Conservation (phyloP, 2,113 vertebrate genomes). For the Gopherus evgoodei region DNA sequence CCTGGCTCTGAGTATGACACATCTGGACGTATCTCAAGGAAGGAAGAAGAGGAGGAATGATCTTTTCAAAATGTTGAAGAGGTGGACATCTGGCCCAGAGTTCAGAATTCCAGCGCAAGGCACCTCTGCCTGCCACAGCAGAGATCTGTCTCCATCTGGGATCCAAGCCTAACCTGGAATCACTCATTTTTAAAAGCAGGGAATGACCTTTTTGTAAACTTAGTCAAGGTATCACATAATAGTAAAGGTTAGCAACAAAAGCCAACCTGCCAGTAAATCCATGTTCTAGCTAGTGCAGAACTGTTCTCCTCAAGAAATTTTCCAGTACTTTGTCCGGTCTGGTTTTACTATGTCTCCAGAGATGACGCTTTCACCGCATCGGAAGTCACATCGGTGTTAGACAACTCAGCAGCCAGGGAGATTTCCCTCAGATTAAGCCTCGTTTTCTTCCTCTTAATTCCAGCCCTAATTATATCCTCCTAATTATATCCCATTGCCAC, state of each 20-base stretch:
- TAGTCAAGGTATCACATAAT: background rate
- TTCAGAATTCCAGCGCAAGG: background rate
- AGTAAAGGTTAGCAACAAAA: background rate
- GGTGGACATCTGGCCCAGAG: background rate
- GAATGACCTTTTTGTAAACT: background rate
- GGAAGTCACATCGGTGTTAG: background rate
- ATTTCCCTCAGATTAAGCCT: background rate
- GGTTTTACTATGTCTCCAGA: background rate
- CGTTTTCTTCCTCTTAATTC: fast-evolving
- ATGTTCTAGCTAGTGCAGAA: background rate
- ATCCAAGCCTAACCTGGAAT: background rate
- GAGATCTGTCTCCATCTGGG: background rate
- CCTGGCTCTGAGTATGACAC: background rate
- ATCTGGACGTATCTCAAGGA: background rate
- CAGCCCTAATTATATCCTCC: background rate
- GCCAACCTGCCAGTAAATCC: background rate
- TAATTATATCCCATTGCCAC: background rate
- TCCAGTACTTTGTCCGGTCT: no score
- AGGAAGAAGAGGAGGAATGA: background rate
- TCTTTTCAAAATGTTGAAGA: slow-evolving; percentile 1
- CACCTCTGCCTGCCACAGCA: background rate
- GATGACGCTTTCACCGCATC: background rate
- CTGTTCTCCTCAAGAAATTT: background rate
- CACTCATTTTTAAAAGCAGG: background rate
- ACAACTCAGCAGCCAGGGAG: no score